These are phyloP conservation scores for Hyppa rectilinea DNA, from an alignment of 2,888 invertebrate species.

Conservation along the genomic window DNA sequence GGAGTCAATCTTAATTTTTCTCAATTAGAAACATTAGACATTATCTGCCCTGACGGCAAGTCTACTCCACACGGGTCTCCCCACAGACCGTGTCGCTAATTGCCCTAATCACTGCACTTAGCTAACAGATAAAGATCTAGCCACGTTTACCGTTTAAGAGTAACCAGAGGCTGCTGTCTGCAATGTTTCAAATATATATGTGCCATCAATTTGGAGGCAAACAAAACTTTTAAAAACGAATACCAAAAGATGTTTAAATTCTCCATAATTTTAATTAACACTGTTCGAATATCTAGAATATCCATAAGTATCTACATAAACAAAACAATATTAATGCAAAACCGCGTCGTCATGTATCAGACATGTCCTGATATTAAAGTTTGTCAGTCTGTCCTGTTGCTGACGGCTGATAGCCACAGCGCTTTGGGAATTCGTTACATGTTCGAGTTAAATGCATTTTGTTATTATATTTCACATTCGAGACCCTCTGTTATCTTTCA, in stretches of 20 bases:
- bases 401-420: conserved; percentile 61
- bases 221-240: not conserved
- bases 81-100: conserved; percentile 41
- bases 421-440: conserved; percentile 60
- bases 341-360: conserved; percentile 57
- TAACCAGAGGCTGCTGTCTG: conserved; percentile 3
- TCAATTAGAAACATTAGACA: conserved; percentile 38
- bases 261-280: not conserved
- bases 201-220: not conserved
- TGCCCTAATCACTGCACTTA: conserved; percentile 42
- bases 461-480: conserved; percentile 52
- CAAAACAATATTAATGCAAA: conserved; percentile 49
- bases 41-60: conserved; percentile 25
- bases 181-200: not conserved
- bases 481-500: conserved; percentile 48
- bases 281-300: not conserved
- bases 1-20: conserved; percentile 49
- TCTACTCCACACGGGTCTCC: conserved; percentile 27
- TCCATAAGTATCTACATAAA: conserved; percentile 14
- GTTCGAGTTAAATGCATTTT: conserved; percentile 59
- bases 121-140: conserved; percentile 36
- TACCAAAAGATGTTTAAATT: not conserved
- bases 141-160: conserved; percentile 1
- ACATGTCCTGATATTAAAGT: conserved; percentile 62
- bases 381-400: conserved; percentile 56